Percentiles rank a stretch among this genome's conserved stretches.
Evolutionary conservation across 2,888 invertebrate species (phyloP).

Genomic region (Eupithecia abbreviata): DNA sequence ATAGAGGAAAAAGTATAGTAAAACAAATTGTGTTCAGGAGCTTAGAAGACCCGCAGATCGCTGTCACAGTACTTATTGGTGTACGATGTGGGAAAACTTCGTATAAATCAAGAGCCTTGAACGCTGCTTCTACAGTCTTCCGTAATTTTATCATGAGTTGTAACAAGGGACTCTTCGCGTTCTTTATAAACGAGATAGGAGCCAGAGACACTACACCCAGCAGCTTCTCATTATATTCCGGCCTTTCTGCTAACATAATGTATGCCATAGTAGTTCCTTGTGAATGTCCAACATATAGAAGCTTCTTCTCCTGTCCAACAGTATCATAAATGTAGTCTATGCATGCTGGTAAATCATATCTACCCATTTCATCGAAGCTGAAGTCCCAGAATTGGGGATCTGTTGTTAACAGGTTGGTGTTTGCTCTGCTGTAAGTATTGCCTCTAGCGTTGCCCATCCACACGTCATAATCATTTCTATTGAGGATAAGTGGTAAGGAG

Average conservation of each 20-base stretch:
- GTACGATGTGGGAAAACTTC: neutral
- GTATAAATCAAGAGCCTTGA: neutral
- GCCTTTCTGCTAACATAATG: neutral
- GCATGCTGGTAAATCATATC: neutral
- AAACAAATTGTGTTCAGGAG: neutral
- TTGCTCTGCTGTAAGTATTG: slow-evolving; percentile 1
- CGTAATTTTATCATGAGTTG: neutral
- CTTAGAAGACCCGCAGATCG: neutral
- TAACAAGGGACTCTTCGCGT: neutral
- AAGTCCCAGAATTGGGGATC: neutral
- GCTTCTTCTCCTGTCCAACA: neutral
- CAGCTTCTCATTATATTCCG: neutral
- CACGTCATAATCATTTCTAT: neutral
- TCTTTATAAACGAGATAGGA: neutral
- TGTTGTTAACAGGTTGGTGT: neutral
- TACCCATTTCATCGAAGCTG: slow-evolving; percentile 2
- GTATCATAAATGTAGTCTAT: slow-evolving; percentile 5
- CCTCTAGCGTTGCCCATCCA: neutral
- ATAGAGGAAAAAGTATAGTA: neutral
- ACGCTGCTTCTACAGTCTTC: neutral
- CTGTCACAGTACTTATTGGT: neutral
- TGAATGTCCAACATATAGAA: neutral
- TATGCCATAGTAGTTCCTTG: slow-evolving; percentile 1
- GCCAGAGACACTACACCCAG: neutral
- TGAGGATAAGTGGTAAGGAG: neutral